phyloP scores from a whole-genome alignment of 2,888 invertebrate genomes.

The Cheilosia vulpina region DNA sequence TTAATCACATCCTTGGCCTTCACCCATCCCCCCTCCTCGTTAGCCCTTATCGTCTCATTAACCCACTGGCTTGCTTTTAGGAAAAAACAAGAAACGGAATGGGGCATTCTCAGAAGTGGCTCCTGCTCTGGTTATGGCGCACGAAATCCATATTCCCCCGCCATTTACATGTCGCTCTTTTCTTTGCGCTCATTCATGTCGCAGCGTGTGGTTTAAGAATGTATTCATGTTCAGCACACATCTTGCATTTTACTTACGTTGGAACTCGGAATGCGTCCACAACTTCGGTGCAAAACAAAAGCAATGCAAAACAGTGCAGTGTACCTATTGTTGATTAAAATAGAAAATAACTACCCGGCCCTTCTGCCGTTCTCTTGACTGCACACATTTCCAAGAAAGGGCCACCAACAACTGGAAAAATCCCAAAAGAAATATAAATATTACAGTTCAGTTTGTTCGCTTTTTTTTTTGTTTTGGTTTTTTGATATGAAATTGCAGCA shows the following conservation, averaged over 20 bases:
- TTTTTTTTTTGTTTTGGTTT: not conserved
- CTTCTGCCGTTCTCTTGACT: not conserved
- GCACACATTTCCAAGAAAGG: not conserved
- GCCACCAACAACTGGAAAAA: not conserved
- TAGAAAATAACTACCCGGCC: not conserved
- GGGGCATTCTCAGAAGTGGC: not conserved
- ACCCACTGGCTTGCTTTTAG: not conserved
- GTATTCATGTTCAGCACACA: not conserved
- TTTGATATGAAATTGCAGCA: not conserved
- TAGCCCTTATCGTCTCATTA: not conserved
- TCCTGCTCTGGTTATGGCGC: not conserved
- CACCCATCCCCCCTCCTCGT: not conserved
- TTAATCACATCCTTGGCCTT: slow-evolving; percentile 2
- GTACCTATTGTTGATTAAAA: not conserved
- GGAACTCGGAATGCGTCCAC: not conserved
- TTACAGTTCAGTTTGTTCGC: not conserved
- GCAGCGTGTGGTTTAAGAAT: not conserved
- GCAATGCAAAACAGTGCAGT: not conserved
- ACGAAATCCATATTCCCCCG: not conserved
- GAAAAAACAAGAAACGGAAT: not conserved
- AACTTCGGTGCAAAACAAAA: not conserved
- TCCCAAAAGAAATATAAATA: not conserved
- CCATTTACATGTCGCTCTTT: not conserved
- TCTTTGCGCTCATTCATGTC: not conserved
- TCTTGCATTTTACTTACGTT: not conserved